Evolutionary conservation across 2,113 vertebrate genomes (phyloP), one percentile per base, ranked within the genome.

Genomic region (Sterrhoptilus dennistouni): DNA sequence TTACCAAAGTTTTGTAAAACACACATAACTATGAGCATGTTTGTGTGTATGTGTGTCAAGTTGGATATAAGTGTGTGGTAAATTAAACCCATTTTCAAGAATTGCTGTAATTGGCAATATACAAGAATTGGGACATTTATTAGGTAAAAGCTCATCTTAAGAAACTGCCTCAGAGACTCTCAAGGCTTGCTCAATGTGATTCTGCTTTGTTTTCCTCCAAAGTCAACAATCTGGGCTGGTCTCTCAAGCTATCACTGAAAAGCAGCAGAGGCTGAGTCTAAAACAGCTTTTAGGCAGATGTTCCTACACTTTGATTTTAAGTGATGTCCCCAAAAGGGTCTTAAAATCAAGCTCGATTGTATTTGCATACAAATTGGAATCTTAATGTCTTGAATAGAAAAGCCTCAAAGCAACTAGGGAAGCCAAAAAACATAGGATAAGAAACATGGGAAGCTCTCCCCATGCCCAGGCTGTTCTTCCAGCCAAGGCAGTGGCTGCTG

Each of bases 361-460:
- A 35, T 47, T 56, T 35, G 8, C 94, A 80, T 38, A 33, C n/a
- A 44, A 83, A 44, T 83, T 56, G 77, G 36, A 83, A 69, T 52
- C 36, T 44, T 53, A 50, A 57, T 0, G 0, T 33, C 88, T 69
- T 53, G 44, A 68, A 68, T 4, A 56, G 42, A 50, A 85, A 78
- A 87, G 52, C 18, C 22, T 57, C 36, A 68, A 69, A 89, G 25
- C 29, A 72, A 24, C 24, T 52, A 40, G 31, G 60, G 74, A 74
- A 92, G 25, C 14, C 20, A 54, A n/a, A 61, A 70, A 11, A 5
- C 24, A 35, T 60, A 53, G 31, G 42, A 11, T 61, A 38, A 78
- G 65, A 90, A 59, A 45, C 2, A 1, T 0, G 0, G 1, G 2
- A 18, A 63, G 47, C 40, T 64, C 6, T 80, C 13, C 29, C 36